These are phyloP conservation scores for Xestoiulus laeticollis DNA, from an alignment of 2,888 invertebrate genomes.

Conservation along the genomic window DNA sequence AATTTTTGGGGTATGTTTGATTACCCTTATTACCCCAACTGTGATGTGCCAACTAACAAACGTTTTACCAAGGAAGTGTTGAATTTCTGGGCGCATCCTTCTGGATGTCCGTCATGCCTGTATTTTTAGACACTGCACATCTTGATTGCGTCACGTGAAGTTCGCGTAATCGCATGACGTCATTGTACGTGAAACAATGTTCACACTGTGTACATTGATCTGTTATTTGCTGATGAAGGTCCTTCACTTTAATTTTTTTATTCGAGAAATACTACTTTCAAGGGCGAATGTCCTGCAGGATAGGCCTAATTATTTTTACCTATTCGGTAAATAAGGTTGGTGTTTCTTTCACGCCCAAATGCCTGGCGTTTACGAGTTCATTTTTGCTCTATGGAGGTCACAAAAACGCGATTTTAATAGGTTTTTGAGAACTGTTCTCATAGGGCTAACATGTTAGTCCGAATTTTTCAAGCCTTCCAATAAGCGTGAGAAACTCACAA, in stretches of 20 bases:
- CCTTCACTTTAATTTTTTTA: not conserved
- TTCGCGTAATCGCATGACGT: not conserved
- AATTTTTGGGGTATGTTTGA: too few species aligned
- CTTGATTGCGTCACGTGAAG: not conserved
- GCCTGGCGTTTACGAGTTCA: not conserved
- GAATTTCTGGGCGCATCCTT: too few species aligned
- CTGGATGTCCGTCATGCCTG: too few species aligned
- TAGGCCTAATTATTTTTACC: constrained; percentile 19
- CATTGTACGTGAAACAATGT: not conserved
- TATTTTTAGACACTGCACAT: too few species aligned
- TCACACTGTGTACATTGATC: not conserved
- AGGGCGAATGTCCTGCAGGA: constrained; percentile 18
- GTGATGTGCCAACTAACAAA: too few species aligned
- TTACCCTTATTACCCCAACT: too few species aligned
- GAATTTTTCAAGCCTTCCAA: constrained; percentile 1
- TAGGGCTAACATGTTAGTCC: not conserved
- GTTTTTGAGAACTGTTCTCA: not conserved
- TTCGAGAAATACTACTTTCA: not conserved
- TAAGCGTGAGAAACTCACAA: not conserved
- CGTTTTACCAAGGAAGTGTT: too few species aligned
- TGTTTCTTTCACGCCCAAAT: not conserved
- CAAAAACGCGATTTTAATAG: constrained; percentile 10
- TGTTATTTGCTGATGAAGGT: not conserved
- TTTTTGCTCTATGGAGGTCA: not conserved
- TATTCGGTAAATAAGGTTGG: not conserved